Conservation (phyloP, 2,888 invertebrate genomes). For the Zhengitettix transpicula region DNA sequence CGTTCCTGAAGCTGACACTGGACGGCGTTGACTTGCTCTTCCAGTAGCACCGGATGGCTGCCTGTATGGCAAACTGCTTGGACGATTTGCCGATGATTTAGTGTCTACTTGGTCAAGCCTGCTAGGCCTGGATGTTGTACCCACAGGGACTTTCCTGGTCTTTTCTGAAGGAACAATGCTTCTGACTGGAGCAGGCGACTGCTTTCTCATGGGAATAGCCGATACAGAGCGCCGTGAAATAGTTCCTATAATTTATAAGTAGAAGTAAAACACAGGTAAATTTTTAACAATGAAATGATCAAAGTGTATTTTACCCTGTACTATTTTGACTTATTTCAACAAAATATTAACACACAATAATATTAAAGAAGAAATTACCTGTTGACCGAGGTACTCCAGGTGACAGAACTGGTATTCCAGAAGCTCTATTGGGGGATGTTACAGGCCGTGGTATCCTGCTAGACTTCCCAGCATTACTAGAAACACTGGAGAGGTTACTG, state of each 20-base stretch:
- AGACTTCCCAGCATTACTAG: slow-evolving; percentile 4
- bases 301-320: no score
- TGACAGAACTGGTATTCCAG: slow-evolving; percentile 35
- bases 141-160: background rate
- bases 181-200: background rate
- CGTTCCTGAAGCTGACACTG: background rate
- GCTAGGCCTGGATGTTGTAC: background rate
- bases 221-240: background rate
- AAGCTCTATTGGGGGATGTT: slow-evolving; percentile 41
- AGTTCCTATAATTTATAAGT: background rate
- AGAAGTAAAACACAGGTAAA: no score
- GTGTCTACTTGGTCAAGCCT: background rate
- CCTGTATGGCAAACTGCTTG: slow-evolving; percentile 54
- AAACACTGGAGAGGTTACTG: slow-evolving; percentile 2
- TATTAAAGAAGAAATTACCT: no score
- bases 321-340: no score
- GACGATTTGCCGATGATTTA: slow-evolving; percentile 24
- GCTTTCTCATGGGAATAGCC: background rate
- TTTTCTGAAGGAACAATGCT: background rate
- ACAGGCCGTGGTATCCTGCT: slow-evolving; percentile 62
- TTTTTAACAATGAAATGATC: no score
- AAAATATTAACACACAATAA: no score
- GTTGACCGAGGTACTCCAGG: background rate
- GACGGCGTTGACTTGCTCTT: slow-evolving; percentile 19
- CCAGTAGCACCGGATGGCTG: slow-evolving; percentile 20